Base-by-base conservation (phyloP, 2,113 vertebrate genomes). In the Leptocoma aspasia region DNA sequence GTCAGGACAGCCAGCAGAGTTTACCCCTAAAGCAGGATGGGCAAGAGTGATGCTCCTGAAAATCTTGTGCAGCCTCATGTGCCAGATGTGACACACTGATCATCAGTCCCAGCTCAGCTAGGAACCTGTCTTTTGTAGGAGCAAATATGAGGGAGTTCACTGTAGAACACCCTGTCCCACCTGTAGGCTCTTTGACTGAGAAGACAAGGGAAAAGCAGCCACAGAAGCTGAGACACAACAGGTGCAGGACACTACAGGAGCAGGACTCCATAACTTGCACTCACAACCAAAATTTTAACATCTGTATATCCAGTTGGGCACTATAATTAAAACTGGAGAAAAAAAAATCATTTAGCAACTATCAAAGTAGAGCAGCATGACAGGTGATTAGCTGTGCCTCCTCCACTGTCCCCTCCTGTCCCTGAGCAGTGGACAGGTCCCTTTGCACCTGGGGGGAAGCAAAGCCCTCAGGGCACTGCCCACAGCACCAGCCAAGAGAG, bases 391-490 rank as follows among this genome's bases (percentile, higher is more conserved):
- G 8, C 49, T 64, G 30, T 1, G 1, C 4, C 6, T 71, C 21
- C 18, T 63, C 15, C 30, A 28, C 27, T 65, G 61, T 68, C 17
- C 5, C 22, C 13, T 79, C 17, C 26, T 35, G 16, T 33, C 45
- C 28, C 37, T 28, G 16, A 37, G 50, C 39, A 70, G 42, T 1
- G 2, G 23, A 15, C 9, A 42, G 22, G 52, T 28, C 27, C 30
- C 41, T 35, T 18, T 27, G 21, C 7, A 8, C 35, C 30, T 42
- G 12, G 33, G 10, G 72, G 24, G 17, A 57, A 27, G 27, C 15
- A 64, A 68, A 84, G 16, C 24, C 35, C 42, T 47, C 37, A 10
- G 5, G 9, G 4, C 2, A 1, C 24, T 26, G 16, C 1, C 0
- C 6, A 2, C 13, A 37, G 39, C 18, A 2, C 17, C 37, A 76